phyloP scores from a whole-genome alignment of 2,113 vertebrate genomes.

The Sorex araneus region DNA sequence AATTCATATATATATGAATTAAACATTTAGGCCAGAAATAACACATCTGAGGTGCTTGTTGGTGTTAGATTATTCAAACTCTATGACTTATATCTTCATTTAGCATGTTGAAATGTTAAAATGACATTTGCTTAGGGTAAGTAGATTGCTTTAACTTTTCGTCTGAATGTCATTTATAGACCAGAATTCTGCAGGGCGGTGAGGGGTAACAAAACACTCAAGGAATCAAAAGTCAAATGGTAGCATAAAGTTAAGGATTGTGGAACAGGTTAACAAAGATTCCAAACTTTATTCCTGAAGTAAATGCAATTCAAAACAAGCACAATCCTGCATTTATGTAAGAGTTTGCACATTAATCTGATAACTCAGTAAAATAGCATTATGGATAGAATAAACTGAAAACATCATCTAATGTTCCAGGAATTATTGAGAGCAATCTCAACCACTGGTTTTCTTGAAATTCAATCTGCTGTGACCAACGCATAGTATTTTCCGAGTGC shows the following conservation, averaged over 20 bases:
- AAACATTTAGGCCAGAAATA: neutral
- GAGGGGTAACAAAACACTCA: too few species aligned
- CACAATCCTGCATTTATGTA: neutral
- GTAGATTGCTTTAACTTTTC: neutral
- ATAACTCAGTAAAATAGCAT: neutral
- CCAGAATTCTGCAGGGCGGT: neutral
- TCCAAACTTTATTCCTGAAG: conserved; percentile 15
- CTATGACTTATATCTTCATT: neutral
- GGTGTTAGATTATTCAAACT: conserved; percentile 30
- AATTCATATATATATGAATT: neutral
- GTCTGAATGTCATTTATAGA: neutral
- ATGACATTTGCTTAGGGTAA: neutral
- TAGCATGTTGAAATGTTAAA: neutral
- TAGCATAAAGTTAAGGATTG: neutral
- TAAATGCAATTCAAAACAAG: neutral
- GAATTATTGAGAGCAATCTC: neutral
- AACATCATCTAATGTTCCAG: neutral
- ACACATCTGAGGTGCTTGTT: conserved; percentile 13
- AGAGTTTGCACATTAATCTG: conserved; percentile 21
- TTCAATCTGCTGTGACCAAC: conserved; percentile 1
- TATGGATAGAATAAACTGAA: conserved; percentile 15
- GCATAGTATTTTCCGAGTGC: neutral
- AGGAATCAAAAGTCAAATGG: neutral
- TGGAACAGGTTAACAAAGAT: conserved; percentile 11
- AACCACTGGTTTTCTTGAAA: neutral